phyloP scores from a whole-genome alignment of 2,888 invertebrate species.

The Phyto melanocephala region DNA sequence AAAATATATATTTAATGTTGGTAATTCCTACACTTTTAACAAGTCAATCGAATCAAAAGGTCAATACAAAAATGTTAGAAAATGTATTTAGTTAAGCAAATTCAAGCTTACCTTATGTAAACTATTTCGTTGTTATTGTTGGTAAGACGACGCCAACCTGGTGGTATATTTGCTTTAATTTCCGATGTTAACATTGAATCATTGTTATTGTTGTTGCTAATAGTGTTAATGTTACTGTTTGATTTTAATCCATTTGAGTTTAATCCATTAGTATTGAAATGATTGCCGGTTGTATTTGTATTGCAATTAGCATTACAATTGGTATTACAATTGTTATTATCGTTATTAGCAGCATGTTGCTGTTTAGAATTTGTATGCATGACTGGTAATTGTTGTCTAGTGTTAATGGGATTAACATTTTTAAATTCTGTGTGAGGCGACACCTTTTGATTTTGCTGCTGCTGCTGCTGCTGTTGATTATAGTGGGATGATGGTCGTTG shows the following conservation, averaged over 20 bases:
- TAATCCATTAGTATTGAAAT: constrained; percentile 47
- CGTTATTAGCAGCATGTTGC: constrained; percentile 62
- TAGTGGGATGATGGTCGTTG: constrained; percentile 62
- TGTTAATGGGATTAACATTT: constrained; percentile 3
- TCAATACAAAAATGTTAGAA: neutral
- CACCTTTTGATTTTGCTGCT: constrained; percentile 53
- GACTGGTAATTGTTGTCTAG: constrained; percentile 58
- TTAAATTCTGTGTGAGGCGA: constrained; percentile 17
- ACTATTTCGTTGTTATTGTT: constrained; percentile 84
- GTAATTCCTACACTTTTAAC: neutral
- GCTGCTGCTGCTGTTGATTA: constrained; percentile 59
- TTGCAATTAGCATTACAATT: constrained; percentile 51
- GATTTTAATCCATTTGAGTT: constrained; percentile 52
- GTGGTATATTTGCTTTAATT: constrained; percentile 82
- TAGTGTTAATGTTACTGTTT: constrained; percentile 51
- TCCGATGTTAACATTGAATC: constrained; percentile 48
- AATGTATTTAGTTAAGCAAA: neutral
- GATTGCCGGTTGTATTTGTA: constrained; percentile 32
- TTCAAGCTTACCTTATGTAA: constrained; percentile 85
- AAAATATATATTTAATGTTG: neutral
- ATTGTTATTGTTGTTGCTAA: constrained; percentile 48
- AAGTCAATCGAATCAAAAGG: constrained; percentile 6
- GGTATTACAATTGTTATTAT: constrained; percentile 54
- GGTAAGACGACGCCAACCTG: constrained; percentile 88
- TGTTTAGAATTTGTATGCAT: constrained; percentile 72